Conservation (phyloP, 2,888 invertebrate species). For the Pristionchus mayeri region DNA sequence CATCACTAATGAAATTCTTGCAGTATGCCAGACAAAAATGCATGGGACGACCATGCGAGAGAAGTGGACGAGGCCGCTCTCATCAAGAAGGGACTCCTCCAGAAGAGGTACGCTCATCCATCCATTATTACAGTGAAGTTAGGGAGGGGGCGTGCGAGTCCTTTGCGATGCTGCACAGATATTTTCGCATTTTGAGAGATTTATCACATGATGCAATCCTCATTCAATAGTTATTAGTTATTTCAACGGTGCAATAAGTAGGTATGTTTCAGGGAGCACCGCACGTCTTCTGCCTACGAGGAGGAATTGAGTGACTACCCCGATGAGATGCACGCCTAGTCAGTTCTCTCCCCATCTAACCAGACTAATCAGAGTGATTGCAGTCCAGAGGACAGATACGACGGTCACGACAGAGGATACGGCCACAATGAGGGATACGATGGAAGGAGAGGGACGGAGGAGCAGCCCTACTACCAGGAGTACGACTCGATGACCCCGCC, state of each 20-base stretch:
- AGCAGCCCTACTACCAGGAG: too few species aligned
- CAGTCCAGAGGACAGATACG: not conserved
- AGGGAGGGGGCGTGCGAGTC: too few species aligned
- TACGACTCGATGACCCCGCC: too few species aligned
- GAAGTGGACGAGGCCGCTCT: not conserved
- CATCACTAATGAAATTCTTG: too few species aligned
- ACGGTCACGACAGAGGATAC: not conserved
- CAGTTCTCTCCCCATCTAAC: not conserved
- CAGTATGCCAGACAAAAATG: not conserved
- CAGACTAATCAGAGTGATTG: not conserved
- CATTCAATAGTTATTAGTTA: too few species aligned
- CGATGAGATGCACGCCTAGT: not conserved
- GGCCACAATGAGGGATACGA: not conserved
- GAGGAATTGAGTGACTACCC: not conserved
- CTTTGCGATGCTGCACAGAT: too few species aligned
- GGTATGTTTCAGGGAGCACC: not conserved
- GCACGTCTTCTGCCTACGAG: not conserved
- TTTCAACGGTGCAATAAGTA: too few species aligned
- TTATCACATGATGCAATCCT: too few species aligned
- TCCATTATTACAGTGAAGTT: not conserved
- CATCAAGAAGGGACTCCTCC: constrained; percentile 7
- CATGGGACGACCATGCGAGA: constrained; percentile 18
- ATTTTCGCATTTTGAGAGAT: too few species aligned
- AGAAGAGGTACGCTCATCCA: too few species aligned
- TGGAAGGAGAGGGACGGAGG: not conserved